Evolutionary conservation across 2,888 invertebrate genomes (phyloP), one percentile per base, ranked within the genome.

Genomic region (Smittia aterrima): DNA sequence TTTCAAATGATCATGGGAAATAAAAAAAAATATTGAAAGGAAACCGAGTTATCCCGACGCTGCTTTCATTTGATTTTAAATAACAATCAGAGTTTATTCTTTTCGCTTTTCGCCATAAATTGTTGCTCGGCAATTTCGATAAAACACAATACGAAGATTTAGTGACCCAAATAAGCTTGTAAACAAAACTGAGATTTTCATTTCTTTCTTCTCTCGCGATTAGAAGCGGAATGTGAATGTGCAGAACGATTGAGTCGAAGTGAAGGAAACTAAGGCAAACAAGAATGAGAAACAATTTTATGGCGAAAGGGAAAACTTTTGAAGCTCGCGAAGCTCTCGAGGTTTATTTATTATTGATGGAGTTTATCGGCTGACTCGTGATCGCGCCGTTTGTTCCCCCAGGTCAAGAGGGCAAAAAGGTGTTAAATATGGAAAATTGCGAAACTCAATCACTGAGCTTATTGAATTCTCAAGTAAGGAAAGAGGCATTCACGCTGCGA

Each of bases 401-500:
- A 66, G 66, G 24, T 66, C 66, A 16, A 66, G n/a, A 66, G 66
- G 25, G 27, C 25, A 66, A 66, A 24, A 66, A 66, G 66, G 66
- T 66, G 66, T 66, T 66, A 66, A 66, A 22, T 18, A 18, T 58
- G 9, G 20, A 18, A 58, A 58, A 58, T 22, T 58, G 20, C 24
- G 24, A 58, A 20, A 58, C 32, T 32, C 11, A 47, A 47, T 47
- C 47, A 47, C 9, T 9, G 16, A 2, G n/a, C 11, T 47, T 47
- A 47, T 16, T 47, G 11, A 47, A n/a, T 47, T 16, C 47, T 47
- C 47, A 2, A 47, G n/a, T n/a, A 4, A 38, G 16, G 11, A n/a
- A 11, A 47, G n/a, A 2, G n/a, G 2, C 11, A 47, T 47, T 47
- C 47, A 2, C 11, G 47, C 47, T 47, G 47, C 47, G 11, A 47